Base-by-base conservation (phyloP, 92 coral and sea anemone genomes). In the Pocillopora grandis region DNA sequence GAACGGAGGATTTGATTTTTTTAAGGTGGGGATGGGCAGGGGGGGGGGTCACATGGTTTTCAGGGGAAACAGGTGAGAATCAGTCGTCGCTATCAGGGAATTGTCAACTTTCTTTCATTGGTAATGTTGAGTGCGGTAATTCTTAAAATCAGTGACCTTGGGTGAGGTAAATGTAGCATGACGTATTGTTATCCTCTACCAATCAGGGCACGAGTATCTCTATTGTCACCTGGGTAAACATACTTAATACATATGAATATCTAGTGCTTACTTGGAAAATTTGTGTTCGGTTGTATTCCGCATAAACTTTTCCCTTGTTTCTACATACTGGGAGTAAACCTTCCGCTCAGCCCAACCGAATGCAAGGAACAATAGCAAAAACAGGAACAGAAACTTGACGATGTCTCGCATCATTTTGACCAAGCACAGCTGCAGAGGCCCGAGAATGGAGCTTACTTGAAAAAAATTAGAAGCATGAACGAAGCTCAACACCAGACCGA, bases 371-470 rank as follows among this genome's bases (percentile, higher is more conserved):
- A 95, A 68, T 71, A 92, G 75, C 63, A 89, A 13, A 69, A 95
- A 95, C 66, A 95, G 85, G 69, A 91, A 66, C 72, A 95, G 86
- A 68, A 95, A 95, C 87, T 95, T 95, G n/a, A 82, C 76, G 58
- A 95, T 85, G 62, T 95, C 98, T 66, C 81, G 79, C 19, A 89
- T 85, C 98, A 95, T 95, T 65, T 88, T 91, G 42, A 91, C 77
- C 33, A 95, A 81, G 11, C 94, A 95, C 58, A 95, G 86, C 84
- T 95, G 97, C 78, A 95, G 76, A 17, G 98, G 98, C 2, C 98
- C 98, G 58, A 95, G 76, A 2, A 81, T 66, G 37, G 91, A 69
- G 68, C 66, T 92, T 55, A 92, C 96, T 81, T 95, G 98, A 31
- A 94, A 83, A 1, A 88, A 69, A 70, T 92, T 90, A 77, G 95